A percentile compares a stretch with the other conserved stretches of the same genome.
Evolutionary conservation across 1,140 invertebrate species (phyloP).

Genomic region (Zophobas morio): DNA sequence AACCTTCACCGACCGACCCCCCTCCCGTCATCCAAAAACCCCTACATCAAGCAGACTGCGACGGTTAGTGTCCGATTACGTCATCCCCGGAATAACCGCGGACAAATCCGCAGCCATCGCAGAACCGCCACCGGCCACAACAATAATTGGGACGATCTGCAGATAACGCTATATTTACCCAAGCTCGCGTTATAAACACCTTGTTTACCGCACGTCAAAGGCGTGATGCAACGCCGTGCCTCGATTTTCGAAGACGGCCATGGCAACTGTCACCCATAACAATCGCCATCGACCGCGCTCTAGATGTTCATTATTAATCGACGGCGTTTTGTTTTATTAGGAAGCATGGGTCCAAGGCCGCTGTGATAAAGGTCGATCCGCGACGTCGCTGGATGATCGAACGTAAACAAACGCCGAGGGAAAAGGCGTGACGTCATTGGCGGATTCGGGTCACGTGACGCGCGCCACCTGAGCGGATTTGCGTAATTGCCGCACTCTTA

Average conservation of each 20-base stretch:
- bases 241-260: conserved; percentile 27
- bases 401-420: too few relatives aligned
- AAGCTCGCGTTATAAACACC: not conserved
- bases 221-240: conserved; percentile 15
- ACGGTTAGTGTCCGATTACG: conserved; percentile 3
- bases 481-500: too few relatives aligned
- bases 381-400: too few relatives aligned
- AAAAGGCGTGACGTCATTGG: too few relatives aligned
- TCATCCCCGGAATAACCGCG: not conserved
- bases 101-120: not conserved
- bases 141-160: conserved; percentile 32
- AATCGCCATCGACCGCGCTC: conserved; percentile 4
- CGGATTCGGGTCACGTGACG: too few relatives aligned
- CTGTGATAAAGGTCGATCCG: too few relatives aligned
- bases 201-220: conserved; percentile 31
- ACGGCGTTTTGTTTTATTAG: too few relatives aligned
- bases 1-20: not conserved
- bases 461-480: too few relatives aligned
- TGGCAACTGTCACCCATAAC: conserved; percentile 29
- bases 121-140: not conserved
- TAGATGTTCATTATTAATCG: conserved; percentile 2
- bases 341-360: too few relatives aligned
- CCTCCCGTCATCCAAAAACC: conserved; percentile 1
- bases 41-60: conserved; percentile 4
- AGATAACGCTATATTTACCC: conserved; percentile 16